These are phyloP conservation scores for Cassiopea andromeda DNA, from an alignment of 30 jellyfish, hydroid and myxozoan species.

Conservation along the genomic window DNA sequence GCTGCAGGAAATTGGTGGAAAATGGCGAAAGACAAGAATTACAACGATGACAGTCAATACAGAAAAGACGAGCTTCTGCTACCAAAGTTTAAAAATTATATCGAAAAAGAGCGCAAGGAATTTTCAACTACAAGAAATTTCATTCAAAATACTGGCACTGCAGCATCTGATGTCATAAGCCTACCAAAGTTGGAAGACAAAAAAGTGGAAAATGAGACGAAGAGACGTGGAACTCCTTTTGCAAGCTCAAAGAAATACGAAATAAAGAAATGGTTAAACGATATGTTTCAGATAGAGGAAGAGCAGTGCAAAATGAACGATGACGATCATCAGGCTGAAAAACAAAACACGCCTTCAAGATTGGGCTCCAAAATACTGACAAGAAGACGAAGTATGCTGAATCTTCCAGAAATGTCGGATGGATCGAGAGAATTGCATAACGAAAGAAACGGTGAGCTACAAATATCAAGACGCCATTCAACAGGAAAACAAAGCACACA, in stretches of 20 bases:
- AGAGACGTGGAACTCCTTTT: constrained; percentile 9
- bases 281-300: background rate
- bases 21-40: background rate
- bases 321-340: background rate
- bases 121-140: background rate
- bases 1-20: background rate
- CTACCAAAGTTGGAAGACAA: background rate
- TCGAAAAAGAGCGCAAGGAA: background rate
- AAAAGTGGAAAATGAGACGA: background rate
- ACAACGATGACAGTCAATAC: background rate
- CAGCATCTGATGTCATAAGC: background rate
- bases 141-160: background rate
- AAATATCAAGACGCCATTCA: background rate
- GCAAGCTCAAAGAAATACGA: background rate
- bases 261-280: constrained; percentile 1
- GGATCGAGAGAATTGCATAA: background rate
- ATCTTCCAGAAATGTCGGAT: background rate
- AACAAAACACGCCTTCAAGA: background rate
- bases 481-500: background rate
- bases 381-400: background rate
- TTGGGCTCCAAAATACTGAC: background rate
- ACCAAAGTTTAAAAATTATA: background rate
- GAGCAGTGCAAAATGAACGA: background rate
- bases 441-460: background rate
- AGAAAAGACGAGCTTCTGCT: background rate